Evolutionary conservation across 2,113 vertebrate genomes (phyloP), one percentile per base, ranked within the genome.

Genomic region (Oostethus manadensis): DNA sequence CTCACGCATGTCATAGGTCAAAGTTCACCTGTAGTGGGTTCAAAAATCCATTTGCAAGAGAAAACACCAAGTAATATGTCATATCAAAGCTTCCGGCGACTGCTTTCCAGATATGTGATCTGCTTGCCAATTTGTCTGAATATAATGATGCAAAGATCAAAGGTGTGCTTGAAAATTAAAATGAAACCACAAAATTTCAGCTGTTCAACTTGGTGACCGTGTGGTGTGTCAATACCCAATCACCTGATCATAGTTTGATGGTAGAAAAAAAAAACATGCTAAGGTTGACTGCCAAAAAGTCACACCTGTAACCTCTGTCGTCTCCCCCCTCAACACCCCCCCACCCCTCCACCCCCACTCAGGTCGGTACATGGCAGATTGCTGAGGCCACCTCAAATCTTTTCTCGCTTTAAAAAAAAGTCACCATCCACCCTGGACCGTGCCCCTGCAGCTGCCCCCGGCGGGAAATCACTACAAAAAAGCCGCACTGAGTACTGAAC

Each of bases 351-450:
- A 85, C 51, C 89, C n/a, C 87, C 79, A 89, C 89, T 51, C 73
- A 99, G 97, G 97, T 60, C 92, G 94, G 20, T 99, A 99, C 67
- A 94, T 99, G 94, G 97, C 97, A 44, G 97, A 98, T 80, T 96
- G 89, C 86, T 99, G 91, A 98, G 78, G 57, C 21, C 72, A 71
- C 77, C 68, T 74, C 59, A 62, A 22, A 50, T 21, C 21, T 13
- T n/a, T 23, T 50, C 48, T 22, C 3, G 56, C 44, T 45, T n/a
- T 10, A 17, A 70, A 87, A 38, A 56, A 55, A 57, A 78, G 9
- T 43, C 14, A 40, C 56, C 42, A 62, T 58, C 47, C 42, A 65
- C 61, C 59, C 62, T 4, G 55, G 71, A 61, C 57, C 65, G 66
- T 56, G 55, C 70, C 62, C 70, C 72, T 56, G 29, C 29, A 33